Evolutionary conservation across 2,888 invertebrate genomes (phyloP), one percentile per base, ranked within the genome.

Genomic region (Eudasyphora cyanicolor): DNA sequence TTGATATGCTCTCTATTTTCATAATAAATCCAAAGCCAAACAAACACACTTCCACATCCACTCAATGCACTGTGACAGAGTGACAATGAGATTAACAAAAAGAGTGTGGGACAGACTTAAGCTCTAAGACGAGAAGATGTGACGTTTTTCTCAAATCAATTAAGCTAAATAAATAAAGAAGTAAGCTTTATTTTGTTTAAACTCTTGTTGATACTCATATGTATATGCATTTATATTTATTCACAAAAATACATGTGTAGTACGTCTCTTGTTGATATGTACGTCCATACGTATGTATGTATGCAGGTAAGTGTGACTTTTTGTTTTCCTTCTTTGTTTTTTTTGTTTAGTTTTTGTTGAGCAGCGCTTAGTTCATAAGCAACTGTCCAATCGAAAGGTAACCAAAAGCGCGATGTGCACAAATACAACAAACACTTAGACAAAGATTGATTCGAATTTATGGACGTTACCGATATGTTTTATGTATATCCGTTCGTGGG

Each of bases 271-370:
- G n/a, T n/a, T n/a, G n/a, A n/a, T n/a, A n/a, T n/a, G n/a, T n/a
- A n/a, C n/a, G n/a, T n/a, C n/a, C n/a, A n/a, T n/a, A n/a, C n/a
- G n/a, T n/a, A n/a, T n/a, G n/a, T n/a, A n/a, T n/a, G n/a, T n/a
- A n/a, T n/a, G n/a, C n/a, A n/a, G n/a, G n/a, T n/a, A n/a, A n/a
- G n/a, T n/a, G n/a, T n/a, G n/a, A n/a, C 64, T 54, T 60, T 78
- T 69, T 78, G 45, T 62, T 87, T 85, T 86, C 81, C 81, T 87
- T n/a, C n/a, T 60, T 60, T n/a, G 27, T 14, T 60, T 60, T 60
- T 62, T n/a, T 19, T 54, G 19, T 54, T 54, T 54, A 54, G 32
- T 60, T 32, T 14, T 79, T 71, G 38, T 49, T 75, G 57, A 71
- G 73, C n/a, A n/a, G 45, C 75, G 77, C 70, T 81, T 76, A 84